Base-by-base conservation (phyloP, 2,797 vertebrate genomes). In the Phaenicophaeus curvirostris region DNA sequence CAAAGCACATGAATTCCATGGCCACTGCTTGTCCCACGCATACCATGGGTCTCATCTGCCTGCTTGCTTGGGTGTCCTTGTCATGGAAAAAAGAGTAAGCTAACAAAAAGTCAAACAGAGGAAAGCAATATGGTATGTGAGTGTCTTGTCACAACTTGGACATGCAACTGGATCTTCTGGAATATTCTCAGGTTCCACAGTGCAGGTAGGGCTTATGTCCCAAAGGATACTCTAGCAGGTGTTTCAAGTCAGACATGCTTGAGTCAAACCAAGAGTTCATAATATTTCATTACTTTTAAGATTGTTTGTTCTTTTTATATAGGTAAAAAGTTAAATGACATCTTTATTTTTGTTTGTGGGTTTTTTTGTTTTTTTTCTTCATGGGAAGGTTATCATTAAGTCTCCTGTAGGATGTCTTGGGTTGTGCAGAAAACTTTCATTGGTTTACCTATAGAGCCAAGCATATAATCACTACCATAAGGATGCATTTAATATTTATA, bases 401-500 rank as follows among this genome's bases (percentile, higher is more conserved):
- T 37, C 11, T 21, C 27, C 31, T 89, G 48, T 58, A 67, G 24
- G 19, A 28, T 86, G 15, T 90, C 31, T 31, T 82, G 51, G 15
- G 20, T 71, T 21, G 13, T 8, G 3, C 55, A 76, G 73, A 62
- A 92, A 65, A 79, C 24, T 74, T 63, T 13, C 37, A 63, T 35
- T 58, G 42, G 33, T 88, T 87, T 94, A 84, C 58, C n/a, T 87
- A 7, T 27, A 55, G 71, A 85, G 51, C 24, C 30, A 44, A 46
- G 67, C 6, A 76, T 63, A 67, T 55, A 90, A 75, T 69, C 54
- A 55, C 67, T 90, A 27, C 92, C 87, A 53, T 92, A 87, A 92
- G 84, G 62, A 24, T 66, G 18, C 53, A 73, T 96, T 33, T 53
- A 96, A 87, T 90, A 96, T 92, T 96, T 85, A 93, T 87, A 25